Base-by-base conservation (phyloP, 2,113 vertebrate species). In the Lanius collurio region DNA sequence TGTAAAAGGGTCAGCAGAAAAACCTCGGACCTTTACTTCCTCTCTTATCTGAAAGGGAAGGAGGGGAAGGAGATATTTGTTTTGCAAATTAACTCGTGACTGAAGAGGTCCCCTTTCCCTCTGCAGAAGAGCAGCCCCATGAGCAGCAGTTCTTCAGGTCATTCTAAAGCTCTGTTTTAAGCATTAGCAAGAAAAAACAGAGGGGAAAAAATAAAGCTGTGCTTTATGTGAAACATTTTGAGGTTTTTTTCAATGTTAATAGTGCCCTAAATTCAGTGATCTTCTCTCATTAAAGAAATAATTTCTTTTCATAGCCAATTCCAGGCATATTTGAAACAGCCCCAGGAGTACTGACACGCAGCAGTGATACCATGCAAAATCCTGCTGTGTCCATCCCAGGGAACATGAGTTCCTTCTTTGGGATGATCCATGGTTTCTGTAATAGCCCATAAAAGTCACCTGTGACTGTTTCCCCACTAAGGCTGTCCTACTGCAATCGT, bases 351-450 rank as follows among this genome's bases (percentile, higher is more conserved):
- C 27, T 0, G 0, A 65, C 15, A 78, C 9, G 23, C 55, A 65
- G 8, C 50, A 33, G 46, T 6, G 57, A 78, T 4, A 41, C 17
- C 39, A 20, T 16, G 30, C 27, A 42, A 47, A 39, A 49, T 59
- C 33, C 42, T 18, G 28, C 28, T 12, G 20, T 11, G 42, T 49
- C 30, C 50, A 52, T 37, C 47, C 55, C 3, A 11, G 41, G 28
- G 28, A 94, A 42, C 44, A 59, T 44, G 35, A 59, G 10, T 3
- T 22, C 23, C 12, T 24, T 50, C 65, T 68, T 59, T 52, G n/a
- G 53, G 41, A 49, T 0, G 1, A 64, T 7, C 27, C 2, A 0
- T 1, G 1, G 59, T 47, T 75, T 55, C 62, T 37, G 4, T 14
- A 42, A 27, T 2, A 46, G 33, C 31, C 24, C 35, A 59, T 18